Base-by-base conservation (phyloP, 2,113 vertebrate genomes). In the Embiotoca jacksoni region DNA sequence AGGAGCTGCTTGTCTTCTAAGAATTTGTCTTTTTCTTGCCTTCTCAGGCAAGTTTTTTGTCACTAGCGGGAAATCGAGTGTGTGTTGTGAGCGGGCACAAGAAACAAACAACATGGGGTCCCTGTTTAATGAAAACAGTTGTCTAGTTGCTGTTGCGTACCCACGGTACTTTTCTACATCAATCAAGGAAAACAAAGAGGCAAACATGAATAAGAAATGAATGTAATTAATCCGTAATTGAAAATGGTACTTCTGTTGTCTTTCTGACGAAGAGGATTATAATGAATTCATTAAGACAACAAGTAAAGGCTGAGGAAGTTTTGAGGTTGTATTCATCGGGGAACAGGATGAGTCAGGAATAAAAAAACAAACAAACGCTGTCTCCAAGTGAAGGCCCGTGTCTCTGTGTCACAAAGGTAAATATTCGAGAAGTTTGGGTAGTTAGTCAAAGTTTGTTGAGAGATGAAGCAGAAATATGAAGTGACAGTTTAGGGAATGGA, bases 361-460 rank as follows among this genome's bases (percentile, higher is more conserved):
- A 57, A 63, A 54, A 33, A 44, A 4, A 14, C 15, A 15, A 54
- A 54, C 59, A 7, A 31, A 7, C 14, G 1, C 5, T 14, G 23
- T 39, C 44, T 41, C 16, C 6, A 41, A 73, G 47, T 46, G 23
- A 64, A 56, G 1, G 3, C 7, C 16, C 41, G 37, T 4, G 49
- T 70, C 14, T 78, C 8, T 36, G 2, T 49, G 8, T 7, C 30
- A 7, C 7, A 30, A 23, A 54, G 16, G 7, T 41, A 23, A 63
- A 77, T 15, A 50, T 65, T 16, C 44, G 2, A 41, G 44, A 16
- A 41, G 36, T 39, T 23, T 31, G 1, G 3, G 3, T 8, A 52
- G 15, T 7, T 4, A 0, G 30, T 55, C 0, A 70, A 57, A 55
- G 53, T 72, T 82, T 78, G 50, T 36, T 54, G 31, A 61, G 35